Conservation (phyloP, 2,888 invertebrate species). For the Horisme vitalbata region DNA sequence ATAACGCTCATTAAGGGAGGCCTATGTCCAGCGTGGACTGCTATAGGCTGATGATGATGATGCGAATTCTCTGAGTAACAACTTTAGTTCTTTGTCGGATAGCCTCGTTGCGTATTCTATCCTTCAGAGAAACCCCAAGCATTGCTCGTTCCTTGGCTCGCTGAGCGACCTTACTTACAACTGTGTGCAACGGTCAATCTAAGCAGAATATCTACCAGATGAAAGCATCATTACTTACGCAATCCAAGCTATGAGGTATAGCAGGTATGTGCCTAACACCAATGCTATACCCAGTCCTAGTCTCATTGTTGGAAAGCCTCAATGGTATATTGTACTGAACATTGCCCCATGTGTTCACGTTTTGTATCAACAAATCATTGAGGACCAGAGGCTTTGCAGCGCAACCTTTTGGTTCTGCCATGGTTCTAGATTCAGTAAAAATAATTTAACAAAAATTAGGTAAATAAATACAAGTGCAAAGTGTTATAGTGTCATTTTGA, state of each 20-base stretch:
- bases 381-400: slow-evolving; percentile 48
- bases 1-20: too few species aligned
- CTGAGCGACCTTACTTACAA: too few species aligned
- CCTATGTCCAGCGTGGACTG: too few species aligned
- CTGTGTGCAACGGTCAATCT: too few species aligned
- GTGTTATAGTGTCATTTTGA: slow-evolving; percentile 10
- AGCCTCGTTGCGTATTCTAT: too few species aligned
- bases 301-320: slow-evolving; percentile 66
- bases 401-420: slow-evolving; percentile 46
- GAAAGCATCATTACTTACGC: slow-evolving; percentile 70
- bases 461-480: slow-evolving; percentile 1
- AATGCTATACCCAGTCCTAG: slow-evolving; percentile 61
- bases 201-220: too few species aligned
- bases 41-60: too few species aligned
- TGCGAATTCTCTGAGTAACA: too few species aligned
- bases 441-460: slow-evolving; percentile 26
- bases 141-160: too few species aligned
- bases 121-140: too few species aligned
- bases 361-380: slow-evolving; percentile 63
- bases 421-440: slow-evolving; percentile 32
- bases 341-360: slow-evolving; percentile 76
- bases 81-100: too few species aligned
- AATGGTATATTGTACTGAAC: slow-evolving; percentile 75
- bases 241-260: slow-evolving; percentile 66
- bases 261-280: slow-evolving; percentile 66